Evolutionary conservation across 2,113 vertebrate genomes (phyloP).

Genomic region (Oreochromis tanganicae): DNA sequence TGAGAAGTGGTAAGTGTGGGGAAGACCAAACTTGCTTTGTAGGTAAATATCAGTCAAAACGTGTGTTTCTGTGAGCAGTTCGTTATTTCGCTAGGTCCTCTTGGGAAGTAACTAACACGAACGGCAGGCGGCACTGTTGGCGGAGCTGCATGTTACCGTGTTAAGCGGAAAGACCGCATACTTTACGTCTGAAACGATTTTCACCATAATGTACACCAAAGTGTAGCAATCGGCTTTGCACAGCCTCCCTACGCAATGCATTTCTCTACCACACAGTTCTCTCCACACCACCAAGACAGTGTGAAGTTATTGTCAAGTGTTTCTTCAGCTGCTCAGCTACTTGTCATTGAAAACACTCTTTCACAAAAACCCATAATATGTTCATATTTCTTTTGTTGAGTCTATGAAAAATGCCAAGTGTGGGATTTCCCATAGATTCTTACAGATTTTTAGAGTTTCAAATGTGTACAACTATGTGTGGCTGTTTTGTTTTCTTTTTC

Average conservation of each 20-base stretch:
- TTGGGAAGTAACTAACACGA: not conserved
- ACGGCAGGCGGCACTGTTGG: not conserved
- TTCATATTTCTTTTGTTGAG: not conserved
- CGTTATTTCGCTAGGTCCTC: not conserved
- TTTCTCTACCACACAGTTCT: not conserved
- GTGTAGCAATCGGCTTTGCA: not conserved
- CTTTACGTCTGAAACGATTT: not conserved
- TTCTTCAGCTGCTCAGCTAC: not conserved
- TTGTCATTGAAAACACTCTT: not conserved
- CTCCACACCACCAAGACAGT: not conserved
- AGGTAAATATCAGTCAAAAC: not conserved
- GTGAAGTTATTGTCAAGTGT: not conserved
- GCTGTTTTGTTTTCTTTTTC: not conserved
- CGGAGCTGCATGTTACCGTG: not conserved
- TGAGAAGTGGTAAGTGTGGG: conserved; percentile 17
- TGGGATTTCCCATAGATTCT: not conserved
- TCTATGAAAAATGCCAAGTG: not conserved
- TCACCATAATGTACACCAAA: not conserved
- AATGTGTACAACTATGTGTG: not conserved
- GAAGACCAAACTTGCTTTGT: not conserved
- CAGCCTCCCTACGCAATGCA: not conserved
- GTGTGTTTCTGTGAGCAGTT: not conserved
- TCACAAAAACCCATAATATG: not conserved
- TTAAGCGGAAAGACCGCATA: not conserved
- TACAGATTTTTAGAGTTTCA: not conserved